These are phyloP conservation scores for Disparrhopalites patrizii DNA, from an alignment of 2,888 invertebrate genomes.

Conservation along the genomic window DNA sequence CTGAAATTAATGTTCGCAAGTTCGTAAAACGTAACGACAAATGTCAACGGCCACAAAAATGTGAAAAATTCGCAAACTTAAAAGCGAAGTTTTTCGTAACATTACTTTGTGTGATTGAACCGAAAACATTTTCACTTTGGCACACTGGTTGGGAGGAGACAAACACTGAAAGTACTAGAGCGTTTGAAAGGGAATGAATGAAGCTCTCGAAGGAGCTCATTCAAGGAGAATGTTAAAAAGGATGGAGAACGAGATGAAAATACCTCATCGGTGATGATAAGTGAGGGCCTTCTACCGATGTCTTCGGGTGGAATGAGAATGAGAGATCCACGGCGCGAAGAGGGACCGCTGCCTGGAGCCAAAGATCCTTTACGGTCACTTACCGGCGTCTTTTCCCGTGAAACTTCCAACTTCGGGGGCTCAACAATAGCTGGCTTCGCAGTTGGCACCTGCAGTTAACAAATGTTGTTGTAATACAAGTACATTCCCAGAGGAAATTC, in stretches of 20 bases:
- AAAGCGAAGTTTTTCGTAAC: too few species aligned
- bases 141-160: conserved; percentile 9
- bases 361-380: conserved; percentile 71
- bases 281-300: conserved; percentile 78
- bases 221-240: background rate
- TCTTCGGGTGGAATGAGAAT: conserved; percentile 68
- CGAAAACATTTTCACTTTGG: conserved; percentile 6
- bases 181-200: background rate
- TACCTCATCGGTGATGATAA: conserved; percentile 94
- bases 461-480: too few species aligned
- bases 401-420: conserved; percentile 66
- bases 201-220: background rate
- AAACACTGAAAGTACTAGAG: too few species aligned
- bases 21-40: too few species aligned
- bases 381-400: conserved; percentile 68
- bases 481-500: too few species aligned
- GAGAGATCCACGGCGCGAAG: conserved; percentile 76
- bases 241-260: conserved; percentile 9
- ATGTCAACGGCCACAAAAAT: too few species aligned
- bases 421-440: conserved; percentile 47
- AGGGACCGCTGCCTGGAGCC: conserved; percentile 61
- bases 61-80: too few species aligned
- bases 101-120: too few species aligned
- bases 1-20: too few species aligned
- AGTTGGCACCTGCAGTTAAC: too few species aligned